Base-by-base conservation (phyloP, 2,113 vertebrate species). In the Anas platyrhynchos region DNA sequence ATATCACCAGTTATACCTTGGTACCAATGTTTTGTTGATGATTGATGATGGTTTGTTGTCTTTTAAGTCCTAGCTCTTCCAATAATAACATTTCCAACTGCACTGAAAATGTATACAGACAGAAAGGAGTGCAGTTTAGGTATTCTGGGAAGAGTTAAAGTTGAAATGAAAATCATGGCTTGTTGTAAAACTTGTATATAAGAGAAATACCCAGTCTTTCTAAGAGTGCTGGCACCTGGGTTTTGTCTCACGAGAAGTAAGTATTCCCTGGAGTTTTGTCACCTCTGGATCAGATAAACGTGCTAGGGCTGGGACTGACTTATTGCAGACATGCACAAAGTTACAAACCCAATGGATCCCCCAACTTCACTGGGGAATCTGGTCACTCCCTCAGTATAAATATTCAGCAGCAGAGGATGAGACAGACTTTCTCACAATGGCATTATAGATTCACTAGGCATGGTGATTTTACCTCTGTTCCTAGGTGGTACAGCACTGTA, bases 401-500 rank as follows among this genome's bases (percentile, higher is more conserved):
- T 80, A 85, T 89, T 87, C 89, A 92, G 0, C 38, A 67, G 32
- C 7, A 65, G 54, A 46, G 90, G 44, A 93, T 61, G 58, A 95
- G 76, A 90, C 76, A 92, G 73, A 43, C 69, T 90, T 91, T 83
- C 73, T 96, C 61, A 18, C 46, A 69, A 4, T 61, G 80, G 48
- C 34, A 41, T 92, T 95, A 82, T 78, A n/a, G 58, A 76, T 92
- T 44, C 86, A 91, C 34, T 22, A 75, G 79, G 80, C 80, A n/a
- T n/a, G 86, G 44, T 68, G 91, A 76, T 92, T 93, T 84, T 73
- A 82, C 75, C 94, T 93, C 50, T n/a, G 26, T 56, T 66, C 81
- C 93, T 88, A 76, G 58, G 38, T 87, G 55, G 41, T 62, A 75
- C 54, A 58, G 31, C 73, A 67, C 69, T 94, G 94, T 92, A 91